Evolutionary conservation across 2,888 invertebrate genomes (phyloP), one percentile per base, ranked within the genome.

Genomic region (Apomyelois bistriatella): DNA sequence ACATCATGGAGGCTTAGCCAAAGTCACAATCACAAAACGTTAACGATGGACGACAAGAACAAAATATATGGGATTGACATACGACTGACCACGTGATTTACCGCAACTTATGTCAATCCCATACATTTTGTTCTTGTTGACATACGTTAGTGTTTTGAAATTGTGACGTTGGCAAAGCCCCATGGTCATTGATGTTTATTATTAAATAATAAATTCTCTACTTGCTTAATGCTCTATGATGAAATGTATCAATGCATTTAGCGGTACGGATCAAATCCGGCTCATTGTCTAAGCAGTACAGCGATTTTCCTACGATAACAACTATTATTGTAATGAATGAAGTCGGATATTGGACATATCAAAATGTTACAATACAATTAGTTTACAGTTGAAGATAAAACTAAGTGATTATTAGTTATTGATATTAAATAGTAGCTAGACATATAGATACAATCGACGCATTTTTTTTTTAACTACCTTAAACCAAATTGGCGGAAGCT

Each of bases 221-320:
- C 22, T 22, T 32, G 8, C 32, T 32, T 4, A 6, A 5, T 46
- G 9, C 2, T 46, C 32, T 10, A 13, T 46, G 30, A 32, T 16
- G 10, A 32, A 32, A 32, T 16, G 10, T 16, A 32, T 15, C 16
- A 46, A 46, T 46, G 46, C 16, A 46, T 35, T 46, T 13, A 46
- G 30, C 15, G 0, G 13, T 40, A 38, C 13, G 22, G 22, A 32
- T 41, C 49, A 50, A 40, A 32, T 50, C 49, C 49, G 49, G 49
- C 15, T 50, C 40, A 41, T 50, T 50, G 40, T 50, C 40, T 40
- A 15, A 35, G 15, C 10, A 30, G 66, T 68, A 68, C 59, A 62
- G 61, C 61, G 74, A 74, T 74, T 72, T 70, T 69, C 64, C 60
- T 54, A 57, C 65, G 71, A 72, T 72, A 72, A 68, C 59, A 60